Evolutionary conservation across 1,140 invertebrate genomes (phyloP).

Genomic region (Lepidostoma basale): DNA sequence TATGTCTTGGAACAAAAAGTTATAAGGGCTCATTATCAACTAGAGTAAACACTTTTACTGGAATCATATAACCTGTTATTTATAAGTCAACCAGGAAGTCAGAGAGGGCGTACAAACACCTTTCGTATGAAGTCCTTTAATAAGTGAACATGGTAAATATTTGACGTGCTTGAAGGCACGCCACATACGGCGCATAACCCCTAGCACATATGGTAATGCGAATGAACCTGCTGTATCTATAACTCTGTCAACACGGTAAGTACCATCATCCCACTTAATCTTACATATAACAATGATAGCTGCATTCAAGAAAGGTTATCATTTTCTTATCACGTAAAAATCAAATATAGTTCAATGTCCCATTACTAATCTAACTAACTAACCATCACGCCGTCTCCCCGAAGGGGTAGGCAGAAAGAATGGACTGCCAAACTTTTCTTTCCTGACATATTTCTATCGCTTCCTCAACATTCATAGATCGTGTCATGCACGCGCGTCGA

Average conservation of each 20-base stretch:
- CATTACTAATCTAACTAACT: too few relatives aligned
- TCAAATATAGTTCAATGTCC: background rate
- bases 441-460: too few relatives aligned
- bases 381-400: too few relatives aligned
- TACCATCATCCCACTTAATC: background rate
- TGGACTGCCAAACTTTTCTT: too few relatives aligned
- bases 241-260: constrained; percentile 4
- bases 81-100: constrained; percentile 5
- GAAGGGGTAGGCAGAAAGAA: too few relatives aligned
- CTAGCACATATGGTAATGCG: too few relatives aligned
- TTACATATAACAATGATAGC: constrained; percentile 1
- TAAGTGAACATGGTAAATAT: background rate
- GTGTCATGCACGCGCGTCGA: too few relatives aligned
- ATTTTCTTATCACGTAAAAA: background rate
- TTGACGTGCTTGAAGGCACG: constrained; percentile 1
- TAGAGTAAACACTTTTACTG: too few relatives aligned
- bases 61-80: too few relatives aligned
- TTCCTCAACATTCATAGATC: too few relatives aligned
- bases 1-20: too few relatives aligned
- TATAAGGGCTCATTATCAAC: too few relatives aligned
- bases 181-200: background rate
- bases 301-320: constrained; percentile 10
- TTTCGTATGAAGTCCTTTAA: background rate
- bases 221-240: constrained; percentile 2
- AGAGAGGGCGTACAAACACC: background rate